phyloP scores from a whole-genome alignment of 2,888 invertebrate species.

The Standfussiana lucernea region DNA sequence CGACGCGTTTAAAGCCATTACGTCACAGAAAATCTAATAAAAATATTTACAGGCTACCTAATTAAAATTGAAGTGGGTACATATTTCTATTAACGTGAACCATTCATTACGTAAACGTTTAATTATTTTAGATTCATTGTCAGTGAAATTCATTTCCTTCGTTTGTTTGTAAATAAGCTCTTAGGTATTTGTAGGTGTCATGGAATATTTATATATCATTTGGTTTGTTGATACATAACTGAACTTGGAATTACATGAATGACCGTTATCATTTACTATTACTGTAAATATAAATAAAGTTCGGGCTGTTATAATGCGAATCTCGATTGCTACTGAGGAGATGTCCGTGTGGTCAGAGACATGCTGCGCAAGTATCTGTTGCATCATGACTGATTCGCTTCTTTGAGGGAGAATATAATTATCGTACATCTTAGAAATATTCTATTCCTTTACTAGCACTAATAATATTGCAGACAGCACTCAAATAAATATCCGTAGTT shows the following conservation, averaged over 20 bases:
- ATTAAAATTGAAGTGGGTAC: constrained; percentile 45
- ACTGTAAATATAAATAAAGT: constrained; percentile 1
- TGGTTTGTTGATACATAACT: constrained; percentile 43
- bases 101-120: constrained; percentile 41
- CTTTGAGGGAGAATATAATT: constrained; percentile 6
- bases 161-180: constrained; percentile 66
- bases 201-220: constrained; percentile 38
- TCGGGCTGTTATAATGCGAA: neutral
- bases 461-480: neutral
- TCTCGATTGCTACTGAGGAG: neutral
- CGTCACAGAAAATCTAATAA: constrained; percentile 11
- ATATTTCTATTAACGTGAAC: neutral
- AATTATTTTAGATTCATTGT: constrained; percentile 48
- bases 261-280: neutral
- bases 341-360: neutral
- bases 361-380: neutral
- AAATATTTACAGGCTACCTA: constrained; percentile 1
- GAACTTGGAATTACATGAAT: constrained; percentile 19
- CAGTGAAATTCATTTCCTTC: constrained; percentile 66
- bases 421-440: neutral
- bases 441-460: neutral
- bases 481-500: neutral
- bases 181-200: constrained; percentile 26
- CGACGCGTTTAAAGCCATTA: neutral
- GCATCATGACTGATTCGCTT: neutral